These are phyloP conservation scores for Schlechtendalia chinensis DNA, from an alignment of 1,140 invertebrate species.

Conservation along the genomic window DNA sequence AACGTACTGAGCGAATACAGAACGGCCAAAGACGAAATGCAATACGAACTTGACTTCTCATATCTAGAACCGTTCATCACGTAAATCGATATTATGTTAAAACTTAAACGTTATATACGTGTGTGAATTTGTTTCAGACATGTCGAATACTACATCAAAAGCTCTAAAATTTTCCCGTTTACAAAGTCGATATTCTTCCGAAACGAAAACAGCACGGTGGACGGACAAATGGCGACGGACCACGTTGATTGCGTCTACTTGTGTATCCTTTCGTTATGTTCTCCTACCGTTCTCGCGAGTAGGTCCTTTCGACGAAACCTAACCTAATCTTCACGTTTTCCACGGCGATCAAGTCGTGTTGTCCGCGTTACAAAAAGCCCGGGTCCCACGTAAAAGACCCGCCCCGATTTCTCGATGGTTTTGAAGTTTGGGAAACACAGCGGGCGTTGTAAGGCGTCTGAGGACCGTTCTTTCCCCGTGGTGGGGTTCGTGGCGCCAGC, in stretches of 20 bases:
- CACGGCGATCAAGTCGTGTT: no score
- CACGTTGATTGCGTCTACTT: slow-evolving; percentile 11
- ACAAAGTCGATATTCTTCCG: not conserved
- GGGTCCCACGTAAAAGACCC: no score
- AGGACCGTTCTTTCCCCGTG: no score
- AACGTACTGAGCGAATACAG: not conserved
- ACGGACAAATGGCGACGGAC: not conserved
- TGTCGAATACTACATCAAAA: slow-evolving; percentile 11
- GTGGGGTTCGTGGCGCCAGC: no score
- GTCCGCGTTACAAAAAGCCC: no score
- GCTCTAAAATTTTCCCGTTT: not conserved
- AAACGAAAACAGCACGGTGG: not conserved
- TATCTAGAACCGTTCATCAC: slow-evolving; percentile 27
- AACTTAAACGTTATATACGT: no score
- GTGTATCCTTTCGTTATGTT: slow-evolving; percentile 13
- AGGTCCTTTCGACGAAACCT: no score
- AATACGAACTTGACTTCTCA: slow-evolving; percentile 20
- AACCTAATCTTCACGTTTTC: no score
- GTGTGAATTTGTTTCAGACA: not conserved
- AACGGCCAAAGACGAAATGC: not conserved
- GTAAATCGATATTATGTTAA: not conserved
- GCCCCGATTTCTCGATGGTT: no score
- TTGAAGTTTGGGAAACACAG: no score
- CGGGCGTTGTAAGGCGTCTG: no score
- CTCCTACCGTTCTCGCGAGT: no score